phyloP scores from a whole-genome alignment of 2,113 vertebrate species.

The Coracopsis vasa region DNA sequence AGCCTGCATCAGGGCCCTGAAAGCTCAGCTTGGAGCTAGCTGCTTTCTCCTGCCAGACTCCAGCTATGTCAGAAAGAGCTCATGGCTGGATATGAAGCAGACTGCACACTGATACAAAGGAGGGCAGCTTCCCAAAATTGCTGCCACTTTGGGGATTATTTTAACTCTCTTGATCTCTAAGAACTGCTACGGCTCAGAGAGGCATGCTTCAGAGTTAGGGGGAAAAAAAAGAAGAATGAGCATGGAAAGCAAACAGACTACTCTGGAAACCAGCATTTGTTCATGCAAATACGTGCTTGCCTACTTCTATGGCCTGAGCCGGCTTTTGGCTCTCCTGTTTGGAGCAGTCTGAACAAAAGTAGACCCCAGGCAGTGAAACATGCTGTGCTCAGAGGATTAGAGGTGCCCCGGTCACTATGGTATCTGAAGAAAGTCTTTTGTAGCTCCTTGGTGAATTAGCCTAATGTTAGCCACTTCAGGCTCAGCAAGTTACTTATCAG shows the following conservation, averaged over 20 bases:
- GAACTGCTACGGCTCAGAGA: background rate
- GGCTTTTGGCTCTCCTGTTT: background rate
- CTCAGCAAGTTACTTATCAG: background rate
- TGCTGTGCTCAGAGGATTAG: background rate
- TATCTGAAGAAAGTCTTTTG: background rate
- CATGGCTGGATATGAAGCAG: background rate
- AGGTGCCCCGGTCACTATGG: background rate
- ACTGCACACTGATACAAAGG: background rate
- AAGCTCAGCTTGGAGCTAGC: background rate
- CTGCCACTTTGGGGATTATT: background rate
- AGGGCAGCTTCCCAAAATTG: background rate
- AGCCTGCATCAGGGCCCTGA: background rate
- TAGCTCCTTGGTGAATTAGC: background rate
- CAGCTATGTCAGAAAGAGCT: background rate
- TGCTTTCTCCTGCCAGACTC: background rate
- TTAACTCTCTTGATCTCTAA: background rate
- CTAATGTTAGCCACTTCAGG: background rate
- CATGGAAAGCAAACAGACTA: background rate
- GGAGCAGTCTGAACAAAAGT: background rate
- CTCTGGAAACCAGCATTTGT: background rate
- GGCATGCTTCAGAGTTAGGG: background rate
- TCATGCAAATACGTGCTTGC: fast-evolving
- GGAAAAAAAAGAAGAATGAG: fast-evolving
- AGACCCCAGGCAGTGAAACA: background rate
- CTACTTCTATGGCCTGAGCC: background rate